Percentiles rank a stretch among this genome's conserved stretches.
Conservation (phyloP, 35 echinoderm and acorn worm genomes). For the Hemicentrotus pulcherrimus region DNA sequence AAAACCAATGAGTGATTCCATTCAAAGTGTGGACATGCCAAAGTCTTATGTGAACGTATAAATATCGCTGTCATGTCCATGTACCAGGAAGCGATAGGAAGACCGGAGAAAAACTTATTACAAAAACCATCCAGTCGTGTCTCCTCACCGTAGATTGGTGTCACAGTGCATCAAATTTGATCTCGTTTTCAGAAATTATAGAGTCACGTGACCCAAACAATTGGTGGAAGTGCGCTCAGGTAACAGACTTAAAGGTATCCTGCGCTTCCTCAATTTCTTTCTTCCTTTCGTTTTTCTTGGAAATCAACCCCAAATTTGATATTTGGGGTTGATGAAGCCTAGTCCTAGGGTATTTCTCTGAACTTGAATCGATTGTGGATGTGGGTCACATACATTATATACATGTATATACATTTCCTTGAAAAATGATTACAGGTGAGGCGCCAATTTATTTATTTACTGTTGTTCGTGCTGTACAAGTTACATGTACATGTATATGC, state of each 20-base stretch:
- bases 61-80: neutral
- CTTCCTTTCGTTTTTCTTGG: neutral
- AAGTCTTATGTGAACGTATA: too few species aligned
- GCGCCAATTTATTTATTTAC: too few species aligned
- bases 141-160: neutral
- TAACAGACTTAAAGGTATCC: neutral
- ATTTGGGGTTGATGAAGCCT: neutral
- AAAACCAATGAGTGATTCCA: too few species aligned
- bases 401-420: too few species aligned
- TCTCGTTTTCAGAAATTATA: neutral
- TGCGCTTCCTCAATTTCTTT: neutral
- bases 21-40: too few species aligned
- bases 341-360: too few species aligned
- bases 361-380: too few species aligned
- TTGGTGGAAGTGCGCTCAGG: neutral
- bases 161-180: neutral
- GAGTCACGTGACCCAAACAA: neutral
- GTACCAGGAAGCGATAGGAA: neutral
- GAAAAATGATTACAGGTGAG: too few species aligned
- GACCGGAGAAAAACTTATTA: neutral
- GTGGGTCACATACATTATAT: too few species aligned
- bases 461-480: too few species aligned
- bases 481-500: too few species aligned
- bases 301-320: neutral
- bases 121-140: constrained; percentile 1